phyloP scores from a whole-genome alignment of 2,888 invertebrate species.

The Nomada ferruginata region DNA sequence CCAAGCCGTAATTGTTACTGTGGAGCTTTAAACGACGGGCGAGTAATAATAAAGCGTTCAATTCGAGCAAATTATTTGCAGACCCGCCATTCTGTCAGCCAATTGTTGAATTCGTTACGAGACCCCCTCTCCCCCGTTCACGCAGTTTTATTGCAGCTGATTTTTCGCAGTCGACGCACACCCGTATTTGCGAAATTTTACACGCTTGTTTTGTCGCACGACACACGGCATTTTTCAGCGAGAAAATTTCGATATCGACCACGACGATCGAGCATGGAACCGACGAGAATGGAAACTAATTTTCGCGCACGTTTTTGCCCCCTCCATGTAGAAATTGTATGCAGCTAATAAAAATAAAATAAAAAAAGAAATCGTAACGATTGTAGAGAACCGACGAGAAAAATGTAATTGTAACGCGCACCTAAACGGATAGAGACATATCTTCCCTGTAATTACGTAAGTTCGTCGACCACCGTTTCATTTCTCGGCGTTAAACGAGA shows the following conservation, averaged over 20 bases:
- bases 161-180: slow-evolving; percentile 27
- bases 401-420: slow-evolving; percentile 63
- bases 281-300: slow-evolving; percentile 41
- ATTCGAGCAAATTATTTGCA: slow-evolving; percentile 49
- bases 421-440: slow-evolving; percentile 67
- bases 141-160: slow-evolving; percentile 37
- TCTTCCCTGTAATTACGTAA: slow-evolving; percentile 56
- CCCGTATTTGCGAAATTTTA: slow-evolving; percentile 39
- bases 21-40: slow-evolving; percentile 29
- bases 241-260: slow-evolving; percentile 22
- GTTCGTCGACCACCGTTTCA: slow-evolving; percentile 39
- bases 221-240: slow-evolving; percentile 27
- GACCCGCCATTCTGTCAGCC: slow-evolving; percentile 28
- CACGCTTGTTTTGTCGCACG: slow-evolving; percentile 26
- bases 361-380: slow-evolving; percentile 53
- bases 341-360: slow-evolving; percentile 14
- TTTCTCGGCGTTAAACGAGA: slow-evolving; percentile 12
- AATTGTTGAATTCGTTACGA: slow-evolving; percentile 43
- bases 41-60: slow-evolving; percentile 39
- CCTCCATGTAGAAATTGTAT: slow-evolving; percentile 33
- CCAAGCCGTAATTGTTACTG: slow-evolving; percentile 12
- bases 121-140: neutral
- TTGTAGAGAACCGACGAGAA: slow-evolving; percentile 53
- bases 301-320: slow-evolving; percentile 31
- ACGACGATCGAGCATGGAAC: slow-evolving; percentile 32